Evolutionary conservation across 2,113 vertebrate genomes (phyloP).

Genomic region (Empidonax traillii): DNA sequence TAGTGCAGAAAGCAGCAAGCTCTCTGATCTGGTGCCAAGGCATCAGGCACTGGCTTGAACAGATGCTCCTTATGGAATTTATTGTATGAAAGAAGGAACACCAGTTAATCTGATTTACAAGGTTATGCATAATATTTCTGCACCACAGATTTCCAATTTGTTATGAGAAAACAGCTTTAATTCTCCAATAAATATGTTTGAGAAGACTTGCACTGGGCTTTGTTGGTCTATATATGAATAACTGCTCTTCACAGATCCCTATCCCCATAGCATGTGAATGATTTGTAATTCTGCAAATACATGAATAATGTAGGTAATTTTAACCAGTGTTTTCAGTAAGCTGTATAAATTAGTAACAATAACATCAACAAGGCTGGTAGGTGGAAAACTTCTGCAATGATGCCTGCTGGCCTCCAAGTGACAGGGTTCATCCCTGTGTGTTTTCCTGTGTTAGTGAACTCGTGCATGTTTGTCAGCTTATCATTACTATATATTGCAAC

Average conservation of each 20-base stretch:
- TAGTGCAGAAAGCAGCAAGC: conserved; percentile 17
- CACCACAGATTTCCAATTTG: conserved; percentile 31
- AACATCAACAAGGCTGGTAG: background rate
- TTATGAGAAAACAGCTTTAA: conserved; percentile 39
- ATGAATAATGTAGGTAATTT: conserved; percentile 20
- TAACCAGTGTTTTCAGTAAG: background rate
- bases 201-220: background rate
- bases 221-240: background rate
- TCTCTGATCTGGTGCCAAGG: conserved; percentile 53
- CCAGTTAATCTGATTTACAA: conserved; percentile 62
- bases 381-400: background rate
- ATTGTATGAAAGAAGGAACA: conserved; percentile 31
- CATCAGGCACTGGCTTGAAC: conserved; percentile 33
- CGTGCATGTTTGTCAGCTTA: background rate
- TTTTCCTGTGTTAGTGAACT: background rate
- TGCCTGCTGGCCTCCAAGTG: background rate
- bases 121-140: conserved; percentile 50
- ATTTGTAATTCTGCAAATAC: background rate
- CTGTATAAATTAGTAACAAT: background rate
- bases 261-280: background rate
- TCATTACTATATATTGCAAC: background rate
- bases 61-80: conserved; percentile 50
- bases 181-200: background rate
- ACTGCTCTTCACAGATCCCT: background rate
- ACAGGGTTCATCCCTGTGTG: rapidly evolving